Evolutionary conservation across 1,140 invertebrate species (phyloP), one percentile per base, ranked within the genome.

Genomic region (Drosophila ogumai): DNA sequence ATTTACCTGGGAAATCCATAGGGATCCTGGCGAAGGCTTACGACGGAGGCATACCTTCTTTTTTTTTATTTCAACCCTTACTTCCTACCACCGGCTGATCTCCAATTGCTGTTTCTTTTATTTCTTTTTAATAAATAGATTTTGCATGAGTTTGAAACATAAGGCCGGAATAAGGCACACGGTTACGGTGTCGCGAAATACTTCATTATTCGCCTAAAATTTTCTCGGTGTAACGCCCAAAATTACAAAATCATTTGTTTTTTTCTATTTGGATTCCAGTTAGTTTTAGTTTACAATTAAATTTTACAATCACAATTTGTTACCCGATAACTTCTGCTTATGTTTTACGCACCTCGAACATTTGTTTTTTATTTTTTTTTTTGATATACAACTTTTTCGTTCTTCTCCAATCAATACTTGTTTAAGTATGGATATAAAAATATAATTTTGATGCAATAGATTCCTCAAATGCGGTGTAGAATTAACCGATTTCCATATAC

Each of bases 111-210:
- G 31, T 46, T 13, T 46, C 15, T 22, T 46, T 25, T 40, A n/a
- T 32, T 32, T 28, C 25, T 28, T 6, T 71, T 40, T 19, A n/a
- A 38, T 49, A 32, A 52, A 19, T 34, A 28, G 41, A 19, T 67
- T 28, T 41, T 71, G 41, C 67, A 57, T 65, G 34, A 73, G 19
- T 81, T 81, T 81, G 19, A 68, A 90, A 90, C 81, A 81, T 85
- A 90, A 90, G 85, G 86, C 86, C 86, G 64, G 81, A 81, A 77
- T 90, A 90, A 90, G 86, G 86, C 86, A 90, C 86, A 80, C 75
- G 79, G 81, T 82, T 90, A 50, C 79, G 58, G 40, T 74, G 56
- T 75, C 41, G 71, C 64, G 71, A 75, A 61, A 40, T 68, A 61
- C 76, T 49, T 50, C 67, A 72, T 58, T 66, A 41, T 25, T 66